Percentiles rank a stretch among this genome's conserved stretches.
Conservation (phyloP, 2,113 vertebrate genomes). For the Callithrix jacchus region DNA sequence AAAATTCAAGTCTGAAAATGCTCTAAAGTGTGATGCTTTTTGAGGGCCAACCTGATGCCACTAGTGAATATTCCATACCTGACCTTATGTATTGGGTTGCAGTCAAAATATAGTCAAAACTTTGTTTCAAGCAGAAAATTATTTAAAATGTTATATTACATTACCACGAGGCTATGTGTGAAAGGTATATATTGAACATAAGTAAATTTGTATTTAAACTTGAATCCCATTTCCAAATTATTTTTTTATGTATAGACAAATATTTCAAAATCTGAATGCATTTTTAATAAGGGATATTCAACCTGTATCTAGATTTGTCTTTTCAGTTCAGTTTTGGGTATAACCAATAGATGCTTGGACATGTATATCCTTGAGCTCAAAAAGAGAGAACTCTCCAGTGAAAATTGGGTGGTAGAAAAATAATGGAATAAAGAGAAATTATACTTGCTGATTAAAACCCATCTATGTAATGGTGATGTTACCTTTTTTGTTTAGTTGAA, state of each 20-base stretch:
- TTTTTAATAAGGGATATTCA: neutral
- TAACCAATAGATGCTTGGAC: neutral
- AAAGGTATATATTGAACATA: neutral
- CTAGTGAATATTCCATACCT: neutral
- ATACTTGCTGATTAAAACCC: neutral
- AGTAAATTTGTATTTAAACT: neutral
- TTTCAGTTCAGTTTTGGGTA: neutral
- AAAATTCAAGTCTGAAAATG: neutral
- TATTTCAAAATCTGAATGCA: neutral
- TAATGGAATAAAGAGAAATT: neutral
- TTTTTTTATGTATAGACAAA: neutral
- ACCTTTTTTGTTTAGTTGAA: neutral
- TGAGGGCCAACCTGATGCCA: neutral
- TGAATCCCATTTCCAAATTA: neutral
- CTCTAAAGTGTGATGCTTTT: neutral
- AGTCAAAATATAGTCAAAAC: neutral
- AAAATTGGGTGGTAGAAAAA: neutral
- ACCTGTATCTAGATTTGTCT: neutral
- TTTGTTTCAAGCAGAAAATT: neutral
- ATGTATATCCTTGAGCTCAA: neutral
- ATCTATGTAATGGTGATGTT: neutral
- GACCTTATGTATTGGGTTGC: neutral
- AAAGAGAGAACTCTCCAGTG: neutral
- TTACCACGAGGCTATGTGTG: neutral
- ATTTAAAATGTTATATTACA: neutral